A percentile compares a stretch with the other conserved stretches of the same genome.
Conservation (phyloP, 2,888 invertebrate genomes). For the Sinhomidia bicolor region DNA sequence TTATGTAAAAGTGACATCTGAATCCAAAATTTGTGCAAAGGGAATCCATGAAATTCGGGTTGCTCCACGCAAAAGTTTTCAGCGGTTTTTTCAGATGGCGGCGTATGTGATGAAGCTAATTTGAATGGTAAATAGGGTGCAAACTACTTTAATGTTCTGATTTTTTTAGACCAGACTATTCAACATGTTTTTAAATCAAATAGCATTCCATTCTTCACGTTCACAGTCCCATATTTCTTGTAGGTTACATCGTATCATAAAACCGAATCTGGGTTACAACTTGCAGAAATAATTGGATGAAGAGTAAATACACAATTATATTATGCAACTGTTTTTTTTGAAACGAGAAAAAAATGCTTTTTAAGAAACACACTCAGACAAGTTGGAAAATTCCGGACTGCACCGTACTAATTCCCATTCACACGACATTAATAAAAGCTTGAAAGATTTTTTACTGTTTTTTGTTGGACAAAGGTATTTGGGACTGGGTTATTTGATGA, state of each 20-base stretch:
- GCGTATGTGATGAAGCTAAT: neutral
- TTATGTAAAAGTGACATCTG: conserved; percentile 32
- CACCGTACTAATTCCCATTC: neutral
- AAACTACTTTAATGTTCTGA: neutral
- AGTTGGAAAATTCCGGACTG: conserved; percentile 3
- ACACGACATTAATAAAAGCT: neutral
- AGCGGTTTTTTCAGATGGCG: conserved; percentile 27
- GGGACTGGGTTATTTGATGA: neutral
- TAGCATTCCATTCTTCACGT: neutral
- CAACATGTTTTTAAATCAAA: neutral
- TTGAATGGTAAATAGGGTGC: neutral
- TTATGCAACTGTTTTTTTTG: neutral
- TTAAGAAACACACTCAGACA: too few species aligned
- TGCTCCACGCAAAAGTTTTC: neutral
- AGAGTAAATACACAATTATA: neutral
- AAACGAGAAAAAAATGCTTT: neutral
- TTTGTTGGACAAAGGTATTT: neutral
- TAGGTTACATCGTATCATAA: neutral
- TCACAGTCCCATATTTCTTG: too few species aligned
- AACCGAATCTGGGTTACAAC: conserved; percentile 32
- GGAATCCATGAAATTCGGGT: neutral
- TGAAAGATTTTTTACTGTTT: neutral
- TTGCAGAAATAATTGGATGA: conserved; percentile 32
- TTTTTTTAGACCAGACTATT: too few species aligned
- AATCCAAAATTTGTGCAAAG: neutral